These are phyloP conservation scores for Apis laboriosa DNA, from an alignment of 1,140 invertebrate genomes.

Conservation along the genomic window DNA sequence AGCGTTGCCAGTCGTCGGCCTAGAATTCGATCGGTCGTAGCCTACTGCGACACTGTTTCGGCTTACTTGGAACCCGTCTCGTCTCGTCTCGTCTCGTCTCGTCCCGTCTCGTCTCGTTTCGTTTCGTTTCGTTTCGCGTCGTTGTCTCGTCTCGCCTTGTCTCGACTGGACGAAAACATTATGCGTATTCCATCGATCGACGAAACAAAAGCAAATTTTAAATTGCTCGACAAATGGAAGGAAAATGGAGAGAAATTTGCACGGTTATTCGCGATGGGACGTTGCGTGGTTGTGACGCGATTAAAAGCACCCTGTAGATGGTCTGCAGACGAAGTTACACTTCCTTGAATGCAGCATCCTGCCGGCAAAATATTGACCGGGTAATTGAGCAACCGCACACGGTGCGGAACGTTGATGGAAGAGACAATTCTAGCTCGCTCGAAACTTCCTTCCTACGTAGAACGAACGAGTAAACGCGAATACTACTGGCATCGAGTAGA, in stretches of 20 bases:
- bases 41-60: conserved; percentile 59
- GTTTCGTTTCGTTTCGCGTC: too few relatives aligned
- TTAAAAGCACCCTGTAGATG: conserved; percentile 71
- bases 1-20: conserved; percentile 74
- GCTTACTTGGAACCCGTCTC: conserved; percentile 37
- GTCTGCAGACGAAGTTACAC: conserved; percentile 63
- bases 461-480: conserved; percentile 75
- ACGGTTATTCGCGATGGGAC: too few relatives aligned
- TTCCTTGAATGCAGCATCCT: conserved; percentile 77
- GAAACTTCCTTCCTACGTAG: conserved; percentile 76
- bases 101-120: neutral
- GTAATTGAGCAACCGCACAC: conserved; percentile 37
- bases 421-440: conserved; percentile 72
- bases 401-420: conserved; percentile 50
- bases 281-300: conserved; percentile 49
- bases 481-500: conserved; percentile 69
- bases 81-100: neutral
- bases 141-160: too few relatives aligned
- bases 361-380: conserved; percentile 71
- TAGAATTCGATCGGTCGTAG: conserved; percentile 71
- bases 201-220: too few relatives aligned
- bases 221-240: too few relatives aligned
- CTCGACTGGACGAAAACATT: too few relatives aligned
- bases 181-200: too few relatives aligned
- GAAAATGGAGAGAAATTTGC: too few relatives aligned